Conservation (phyloP, 2,888 invertebrate genomes). For the Eueremaeus valkanovi region DNA sequence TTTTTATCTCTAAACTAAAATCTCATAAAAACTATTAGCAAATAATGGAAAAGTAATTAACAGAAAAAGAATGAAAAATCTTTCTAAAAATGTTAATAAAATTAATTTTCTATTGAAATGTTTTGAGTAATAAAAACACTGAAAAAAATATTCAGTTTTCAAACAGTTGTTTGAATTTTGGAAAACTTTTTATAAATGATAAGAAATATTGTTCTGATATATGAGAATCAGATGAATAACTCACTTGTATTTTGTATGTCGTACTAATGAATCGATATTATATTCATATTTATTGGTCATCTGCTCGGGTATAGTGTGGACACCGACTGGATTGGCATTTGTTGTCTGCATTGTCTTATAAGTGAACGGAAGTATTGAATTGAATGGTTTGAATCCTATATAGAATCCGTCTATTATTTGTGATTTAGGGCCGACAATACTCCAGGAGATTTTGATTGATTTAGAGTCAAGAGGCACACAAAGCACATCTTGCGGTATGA, state of each 20-base stretch:
- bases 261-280: conserved; percentile 22
- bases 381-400: conserved; percentile 46
- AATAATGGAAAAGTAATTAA: background rate
- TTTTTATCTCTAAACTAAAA: background rate
- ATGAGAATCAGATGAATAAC: too few relatives aligned
- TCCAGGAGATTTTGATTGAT: conserved; percentile 47
- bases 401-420: conserved; percentile 47
- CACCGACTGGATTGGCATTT: background rate
- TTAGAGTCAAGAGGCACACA: conserved; percentile 46
- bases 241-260: conserved; percentile 38
- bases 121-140: too few relatives aligned
- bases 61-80: too few relatives aligned
- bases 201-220: too few relatives aligned
- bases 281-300: conserved; percentile 38
- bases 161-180: too few relatives aligned
- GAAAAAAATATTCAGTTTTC: too few relatives aligned
- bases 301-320: conserved; percentile 47
- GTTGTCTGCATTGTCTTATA: conserved; percentile 44
- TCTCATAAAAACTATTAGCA: background rate
- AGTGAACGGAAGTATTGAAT: conserved; percentile 43
- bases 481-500: conserved; percentile 48
- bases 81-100: too few relatives aligned
- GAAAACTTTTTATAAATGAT: too few relatives aligned
- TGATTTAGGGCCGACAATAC: conserved; percentile 16
- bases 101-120: too few relatives aligned